Evolutionary conservation across 2,797 vertebrate species (phyloP).

Genomic region (Margarornis squamiger): DNA sequence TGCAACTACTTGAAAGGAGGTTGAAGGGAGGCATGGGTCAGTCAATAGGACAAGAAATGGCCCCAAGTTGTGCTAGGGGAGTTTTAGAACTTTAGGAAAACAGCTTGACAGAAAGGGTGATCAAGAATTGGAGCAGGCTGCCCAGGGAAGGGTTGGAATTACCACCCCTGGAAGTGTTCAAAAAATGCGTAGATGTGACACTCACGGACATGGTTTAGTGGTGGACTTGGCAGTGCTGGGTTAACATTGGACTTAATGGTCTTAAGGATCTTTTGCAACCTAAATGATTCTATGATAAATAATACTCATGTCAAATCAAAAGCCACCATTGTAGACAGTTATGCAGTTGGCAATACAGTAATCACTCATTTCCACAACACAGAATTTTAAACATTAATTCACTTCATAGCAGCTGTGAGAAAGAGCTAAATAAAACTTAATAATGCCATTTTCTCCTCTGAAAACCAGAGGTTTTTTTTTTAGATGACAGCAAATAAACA

Average conservation of each 20-base stretch:
- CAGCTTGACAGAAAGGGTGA: neutral
- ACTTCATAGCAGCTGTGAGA: neutral
- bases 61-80: neutral
- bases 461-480: neutral
- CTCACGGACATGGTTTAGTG: neutral
- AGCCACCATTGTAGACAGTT: neutral
- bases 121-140: neutral
- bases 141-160: neutral
- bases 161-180: neutral
- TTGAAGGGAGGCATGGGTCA: accelerated
- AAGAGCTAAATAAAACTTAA: neutral
- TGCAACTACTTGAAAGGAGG: neutral
- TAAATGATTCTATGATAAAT: neutral
- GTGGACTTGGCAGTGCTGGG: neutral
- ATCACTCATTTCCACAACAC: neutral
- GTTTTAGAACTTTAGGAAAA: neutral
- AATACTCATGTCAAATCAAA: neutral
- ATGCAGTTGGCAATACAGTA: neutral
- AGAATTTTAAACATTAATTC: neutral
- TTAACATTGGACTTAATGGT: neutral
- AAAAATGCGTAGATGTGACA: neutral
- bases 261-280: neutral
- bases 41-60: neutral
- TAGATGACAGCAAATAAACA: neutral
- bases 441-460: neutral